Percentiles rank a stretch among this genome's conserved stretches.
These are phyloP conservation scores for Herminia tarsipennalis DNA, from an alignment of 2,888 invertebrate species.

Conservation along the genomic window DNA sequence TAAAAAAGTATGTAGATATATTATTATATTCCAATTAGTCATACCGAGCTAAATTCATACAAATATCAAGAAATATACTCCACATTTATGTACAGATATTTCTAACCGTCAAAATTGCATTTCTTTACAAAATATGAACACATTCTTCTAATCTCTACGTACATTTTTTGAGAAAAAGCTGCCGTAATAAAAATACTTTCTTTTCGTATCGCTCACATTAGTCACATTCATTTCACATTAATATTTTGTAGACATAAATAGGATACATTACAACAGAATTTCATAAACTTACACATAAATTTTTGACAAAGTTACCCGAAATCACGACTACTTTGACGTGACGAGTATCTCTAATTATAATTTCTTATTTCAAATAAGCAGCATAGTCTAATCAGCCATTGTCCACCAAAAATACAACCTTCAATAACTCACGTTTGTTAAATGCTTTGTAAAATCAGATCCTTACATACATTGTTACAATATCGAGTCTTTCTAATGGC, in stretches of 20 bases:
- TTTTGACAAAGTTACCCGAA: background rate
- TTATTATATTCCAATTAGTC: conserved; percentile 10
- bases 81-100: conserved; percentile 30
- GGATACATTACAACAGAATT: no score
- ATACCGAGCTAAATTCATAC: conserved; percentile 32
- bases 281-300: background rate
- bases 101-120: conserved; percentile 37
- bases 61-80: conserved; percentile 38
- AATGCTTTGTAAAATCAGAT: conserved; percentile 38
- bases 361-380: conserved; percentile 11
- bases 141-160: conserved; percentile 38
- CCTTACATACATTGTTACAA: conserved; percentile 39
- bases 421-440: conserved; percentile 16
- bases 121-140: conserved; percentile 65
- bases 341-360: background rate
- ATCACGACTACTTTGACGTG: background rate
- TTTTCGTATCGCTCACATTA: no score
- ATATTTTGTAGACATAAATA: conserved; percentile 13
- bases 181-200: conserved; percentile 39
- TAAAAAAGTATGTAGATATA: conserved; percentile 1
- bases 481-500: conserved; percentile 37
- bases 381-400: conserved; percentile 28
- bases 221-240: no score
- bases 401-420: conserved; percentile 18
- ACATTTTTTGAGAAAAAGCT: conserved; percentile 23